A percentile compares a stretch with the other conserved stretches of the same genome.
These are phyloP conservation scores for Helicoverpa zea DNA, from an alignment of 1,140 invertebrate species.

Conservation along the genomic window DNA sequence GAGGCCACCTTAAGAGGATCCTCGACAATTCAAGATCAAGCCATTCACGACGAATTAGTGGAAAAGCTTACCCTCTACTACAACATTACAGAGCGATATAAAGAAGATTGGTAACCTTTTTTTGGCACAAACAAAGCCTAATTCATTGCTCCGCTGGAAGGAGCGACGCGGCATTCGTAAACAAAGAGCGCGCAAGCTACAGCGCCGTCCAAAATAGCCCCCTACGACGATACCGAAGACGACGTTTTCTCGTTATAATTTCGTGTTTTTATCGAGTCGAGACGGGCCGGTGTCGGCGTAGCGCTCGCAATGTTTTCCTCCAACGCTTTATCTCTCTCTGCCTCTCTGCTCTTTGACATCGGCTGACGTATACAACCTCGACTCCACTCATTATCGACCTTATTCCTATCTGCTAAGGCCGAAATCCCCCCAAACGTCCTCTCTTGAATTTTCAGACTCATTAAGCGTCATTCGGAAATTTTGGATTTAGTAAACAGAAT, in stretches of 20 bases:
- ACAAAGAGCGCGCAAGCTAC: slow-evolving; percentile 51
- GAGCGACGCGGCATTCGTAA: slow-evolving; percentile 42
- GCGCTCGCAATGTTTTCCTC: slow-evolving; percentile 77
- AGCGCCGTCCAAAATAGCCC: slow-evolving; percentile 53
- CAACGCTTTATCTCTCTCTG: slow-evolving; percentile 75
- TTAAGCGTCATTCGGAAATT: slow-evolving; percentile 79
- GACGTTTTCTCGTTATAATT: slow-evolving; percentile 55
- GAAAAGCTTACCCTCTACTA: slow-evolving; percentile 44
- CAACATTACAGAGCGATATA: slow-evolving; percentile 40
- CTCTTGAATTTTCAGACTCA: slow-evolving; percentile 78
- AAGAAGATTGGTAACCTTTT: slow-evolving; percentile 39
- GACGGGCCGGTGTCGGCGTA: slow-evolving; percentile 32
- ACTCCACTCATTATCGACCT: slow-evolving; percentile 60
- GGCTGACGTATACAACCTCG: slow-evolving; percentile 69
- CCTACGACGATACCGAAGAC: slow-evolving; percentile 48
- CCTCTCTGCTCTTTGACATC: slow-evolving; percentile 83
- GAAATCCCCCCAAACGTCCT: slow-evolving; percentile 59
- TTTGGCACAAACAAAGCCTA: slow-evolving; percentile 46
- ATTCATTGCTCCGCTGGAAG: slow-evolving; percentile 49
- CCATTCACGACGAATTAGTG: slow-evolving; percentile 46
- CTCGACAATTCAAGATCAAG: slow-evolving; percentile 45
- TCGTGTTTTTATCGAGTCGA: slow-evolving; percentile 61
- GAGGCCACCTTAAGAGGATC: slow-evolving; percentile 31
- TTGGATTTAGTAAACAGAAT: slow-evolving; percentile 78
- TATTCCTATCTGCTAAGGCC: slow-evolving; percentile 63